Evolutionary conservation across 2,797 vertebrate species (phyloP), one percentile per base, ranked within the genome.

Genomic region (Lophius americanus): DNA sequence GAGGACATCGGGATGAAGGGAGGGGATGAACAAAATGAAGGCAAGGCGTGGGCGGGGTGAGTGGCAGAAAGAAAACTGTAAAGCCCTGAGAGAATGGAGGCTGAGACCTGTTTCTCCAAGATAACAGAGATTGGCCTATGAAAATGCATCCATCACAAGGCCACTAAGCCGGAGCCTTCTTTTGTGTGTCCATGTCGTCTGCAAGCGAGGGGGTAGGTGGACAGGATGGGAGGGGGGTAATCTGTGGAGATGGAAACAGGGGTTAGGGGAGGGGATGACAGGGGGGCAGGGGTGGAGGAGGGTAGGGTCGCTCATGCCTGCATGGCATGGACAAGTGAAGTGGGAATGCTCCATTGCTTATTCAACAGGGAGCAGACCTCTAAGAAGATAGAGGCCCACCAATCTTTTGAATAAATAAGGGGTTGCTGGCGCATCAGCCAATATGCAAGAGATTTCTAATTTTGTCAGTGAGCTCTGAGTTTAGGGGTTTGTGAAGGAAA

Each of bases 121-220:
- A 95, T 95, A 95, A 94, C 93, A 67, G 89, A 87, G 90, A 93
- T 91, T 90, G 89, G 89, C 91, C 86, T 90, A 86, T 92, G 91
- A 90, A 94, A 94, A 94, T 93, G 92, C 91, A 94, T 94, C 93
- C 90, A 94, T 94, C 93, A 94, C 90, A 84, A 86, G 89, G 73
- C 88, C 85, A 89, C 92, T 94, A 93, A 94, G 91, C 91, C 83
- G 69, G 67, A 69, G 86, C 90, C 86, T 82, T 86, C 87, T 90
- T 92, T 93, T 94, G 91, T 94, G 90, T 87, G 78, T 84, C 74
- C 68, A 73, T 86, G 88, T 87, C 79, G 83, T 84, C 82, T 79
- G 70, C 78, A 87, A 86, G 84, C 54, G 64, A 66, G 44, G 4
- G 51, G 51, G 9, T 4, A 38, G 9, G 51, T 5, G 48, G 62